Evolutionary conservation across 2,113 vertebrate genomes (phyloP).

Genomic region (Poicephalus gulielmi): DNA sequence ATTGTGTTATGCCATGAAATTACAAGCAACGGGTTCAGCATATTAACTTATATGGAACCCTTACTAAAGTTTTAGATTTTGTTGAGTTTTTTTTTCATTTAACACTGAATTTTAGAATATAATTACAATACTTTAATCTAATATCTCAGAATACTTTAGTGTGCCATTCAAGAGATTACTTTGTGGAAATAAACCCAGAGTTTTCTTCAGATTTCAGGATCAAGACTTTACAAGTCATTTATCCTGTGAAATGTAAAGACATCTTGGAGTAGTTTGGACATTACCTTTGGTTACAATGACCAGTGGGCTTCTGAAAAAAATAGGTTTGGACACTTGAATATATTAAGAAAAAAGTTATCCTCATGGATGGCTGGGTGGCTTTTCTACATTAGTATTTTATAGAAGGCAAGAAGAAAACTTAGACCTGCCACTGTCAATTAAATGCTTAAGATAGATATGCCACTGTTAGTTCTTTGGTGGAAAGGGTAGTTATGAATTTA

Average conservation of each 20-base stretch:
- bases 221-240: background rate
- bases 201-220: background rate
- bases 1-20: accelerated
- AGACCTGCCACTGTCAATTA: background rate
- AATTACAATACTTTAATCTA: background rate
- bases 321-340: background rate
- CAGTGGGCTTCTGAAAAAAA: background rate
- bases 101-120: background rate
- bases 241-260: background rate
- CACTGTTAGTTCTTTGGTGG: background rate
- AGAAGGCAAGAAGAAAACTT: background rate
- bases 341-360: background rate
- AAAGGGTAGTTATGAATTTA: background rate
- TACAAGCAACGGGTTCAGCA: background rate
- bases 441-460: background rate
- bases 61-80: background rate
- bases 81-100: background rate
- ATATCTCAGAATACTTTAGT: background rate
- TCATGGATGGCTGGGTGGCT: background rate
- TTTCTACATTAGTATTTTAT: background rate
- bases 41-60: background rate
- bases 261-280: background rate
- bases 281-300: background rate
- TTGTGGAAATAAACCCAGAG: background rate
- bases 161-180: background rate